Base-by-base conservation (phyloP, 2,113 vertebrate species). In the Pyrgilauda ruficollis region DNA sequence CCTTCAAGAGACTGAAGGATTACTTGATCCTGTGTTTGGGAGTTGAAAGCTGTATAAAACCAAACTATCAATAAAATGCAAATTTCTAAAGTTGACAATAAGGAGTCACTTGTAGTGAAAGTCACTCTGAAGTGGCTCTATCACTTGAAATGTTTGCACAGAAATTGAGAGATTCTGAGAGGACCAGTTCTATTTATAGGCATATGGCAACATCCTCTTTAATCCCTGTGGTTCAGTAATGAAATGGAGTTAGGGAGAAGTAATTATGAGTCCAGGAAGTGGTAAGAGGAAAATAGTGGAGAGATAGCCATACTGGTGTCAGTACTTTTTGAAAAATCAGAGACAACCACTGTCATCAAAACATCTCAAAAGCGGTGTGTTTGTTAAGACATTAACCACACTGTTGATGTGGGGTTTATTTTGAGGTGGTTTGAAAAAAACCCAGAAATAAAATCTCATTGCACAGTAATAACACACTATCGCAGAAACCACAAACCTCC, bases 11-110 rank as follows among this genome's bases (percentile, higher is more conserved):
- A 44, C 24, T 44, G 19, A 70, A 93, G 26, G 21, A 52, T 62
- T 74, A 26, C 11, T 13, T 1, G 4, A n/a, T 59, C 11, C 7
- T 4, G 1, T 23, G 5, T 59, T 13, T 67, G 22, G 4, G 21
- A 63, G 3, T 4, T 69, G 19, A 87, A 87, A 56, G 11, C 4
- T 59, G 10, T 41, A 61, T 39, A 64, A 84, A 83, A 68, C 10
- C 6, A 61, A 73, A 76, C 6, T 26, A 33, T 19, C 56, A 50
- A n/a, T 33, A 84, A 64, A 73, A 82, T 24, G 1, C 1, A 13
- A 30, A 37, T 84, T 87, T 87, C 11, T 43, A 26, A 80, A 75
- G 8, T 7, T 64, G 26, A 22, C 47, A 46, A 39, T 28, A 63
- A 72, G 23, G 33, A 28, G 12, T 30, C 44, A 55, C 15, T 56